A percentile compares a stretch with the other conserved stretches of the same genome.
Conservation (phyloP, 2,888 invertebrate genomes). For the Linnaemya vulpina region DNA sequence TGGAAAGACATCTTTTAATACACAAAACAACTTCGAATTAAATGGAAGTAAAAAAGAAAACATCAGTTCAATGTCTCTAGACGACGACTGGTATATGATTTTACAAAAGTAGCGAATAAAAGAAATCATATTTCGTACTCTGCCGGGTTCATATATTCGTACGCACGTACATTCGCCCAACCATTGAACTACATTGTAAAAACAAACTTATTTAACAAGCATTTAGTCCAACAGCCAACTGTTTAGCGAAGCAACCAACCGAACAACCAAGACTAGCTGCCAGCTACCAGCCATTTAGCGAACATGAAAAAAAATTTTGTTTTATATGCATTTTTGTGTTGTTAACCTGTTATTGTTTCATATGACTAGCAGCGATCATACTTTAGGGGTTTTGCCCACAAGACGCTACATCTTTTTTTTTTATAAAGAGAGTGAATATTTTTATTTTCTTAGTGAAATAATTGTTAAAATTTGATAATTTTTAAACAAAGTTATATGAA, state of each 20-base stretch:
- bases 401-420: neutral
- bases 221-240: constrained; percentile 3
- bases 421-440: no score
- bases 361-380: neutral
- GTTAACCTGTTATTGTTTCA: constrained; percentile 6
- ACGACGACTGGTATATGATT: constrained; percentile 11
- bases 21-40: constrained; percentile 26
- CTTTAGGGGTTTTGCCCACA: no score
- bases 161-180: constrained; percentile 9
- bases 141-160: constrained; percentile 27
- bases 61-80: constrained; percentile 52
- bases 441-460: no score
- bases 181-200: constrained; percentile 29
- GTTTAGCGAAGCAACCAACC: neutral
- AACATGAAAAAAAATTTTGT: constrained; percentile 26
- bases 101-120: constrained; percentile 50
- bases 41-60: constrained; percentile 23
- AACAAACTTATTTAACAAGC: constrained; percentile 9
- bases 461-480: no score
- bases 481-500: no score
- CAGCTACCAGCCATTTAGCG: constrained; percentile 33
- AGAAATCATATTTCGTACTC: constrained; percentile 41
- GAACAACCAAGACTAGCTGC: neutral
- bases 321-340: constrained; percentile 44
- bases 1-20: neutral